These are phyloP conservation scores for Karalla daura DNA, from an alignment of 2,797 vertebrate genomes.

Conservation along the genomic window DNA sequence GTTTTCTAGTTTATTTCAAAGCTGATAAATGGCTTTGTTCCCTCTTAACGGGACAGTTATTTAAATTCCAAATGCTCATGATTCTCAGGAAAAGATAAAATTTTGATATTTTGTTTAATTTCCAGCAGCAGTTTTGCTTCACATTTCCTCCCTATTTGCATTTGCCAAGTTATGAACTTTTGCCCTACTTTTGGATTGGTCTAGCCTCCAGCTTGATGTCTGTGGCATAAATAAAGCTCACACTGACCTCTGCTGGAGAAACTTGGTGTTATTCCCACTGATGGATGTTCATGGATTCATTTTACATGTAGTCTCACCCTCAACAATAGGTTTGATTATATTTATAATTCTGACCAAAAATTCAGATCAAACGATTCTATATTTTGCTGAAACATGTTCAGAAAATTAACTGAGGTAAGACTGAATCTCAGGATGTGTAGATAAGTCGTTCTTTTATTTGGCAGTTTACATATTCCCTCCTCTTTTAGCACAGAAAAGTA, in stretches of 20 bases:
- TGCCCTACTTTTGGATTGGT: background rate
- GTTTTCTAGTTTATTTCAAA: background rate
- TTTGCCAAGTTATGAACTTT: slow-evolving; percentile 10
- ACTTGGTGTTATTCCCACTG: background rate
- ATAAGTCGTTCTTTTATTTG: slow-evolving; percentile 80
- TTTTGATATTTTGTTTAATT: background rate
- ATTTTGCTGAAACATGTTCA: too few relatives aligned
- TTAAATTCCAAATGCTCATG: background rate
- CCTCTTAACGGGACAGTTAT: background rate
- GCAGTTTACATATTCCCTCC: slow-evolving; percentile 74
- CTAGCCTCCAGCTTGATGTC: background rate
- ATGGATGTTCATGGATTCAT: background rate
- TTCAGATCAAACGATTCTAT: too few relatives aligned
- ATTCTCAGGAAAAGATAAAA: background rate
- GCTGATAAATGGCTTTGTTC: background rate
- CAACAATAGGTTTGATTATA: background rate
- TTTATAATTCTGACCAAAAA: background rate
- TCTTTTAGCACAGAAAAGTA: slow-evolving; percentile 74
- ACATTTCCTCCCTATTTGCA: background rate
- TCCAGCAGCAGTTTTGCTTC: background rate
- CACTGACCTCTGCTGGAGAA: slow-evolving; percentile 69
- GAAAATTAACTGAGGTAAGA: background rate
- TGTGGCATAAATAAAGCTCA: slow-evolving; percentile 4
- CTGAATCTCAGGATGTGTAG: slow-evolving; percentile 56
- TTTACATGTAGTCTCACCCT: background rate